Base-by-base conservation (phyloP, 1,140 invertebrate species). In the Aporrectodea caliginosa region DNA sequence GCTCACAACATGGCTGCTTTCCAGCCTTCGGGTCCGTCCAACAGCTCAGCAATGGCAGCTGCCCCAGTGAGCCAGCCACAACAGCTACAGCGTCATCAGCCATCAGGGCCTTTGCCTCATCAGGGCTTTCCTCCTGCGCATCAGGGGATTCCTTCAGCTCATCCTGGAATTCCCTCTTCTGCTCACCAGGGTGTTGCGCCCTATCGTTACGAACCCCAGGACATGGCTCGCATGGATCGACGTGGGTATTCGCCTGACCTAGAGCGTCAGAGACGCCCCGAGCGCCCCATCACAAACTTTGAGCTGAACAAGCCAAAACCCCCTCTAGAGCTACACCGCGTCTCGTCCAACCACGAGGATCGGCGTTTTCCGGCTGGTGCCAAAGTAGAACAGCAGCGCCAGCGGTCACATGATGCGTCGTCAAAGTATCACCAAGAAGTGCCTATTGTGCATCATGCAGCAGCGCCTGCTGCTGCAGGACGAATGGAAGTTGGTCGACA, bases 401-500 rank as follows among this genome's bases (percentile, higher is more conserved):
- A 58, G 43, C 43, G 22, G 6, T 58, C 43, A 22, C 6, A 12
- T 6, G 6, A 58, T 6, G 43, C 6, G 6, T 22, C 6, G 43
- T 22, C 22, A 22, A 6, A 6, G 22, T 12, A 22, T 6, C 43
- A 58, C 22, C 43, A 58, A 12, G 22, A 58, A 6, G 43, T 12
- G 6, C 90, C 89, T 99, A 80, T 90, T 99, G 74, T 99, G 99
- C 87, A 98, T 97, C 16, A 99, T 97, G 30, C 97, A 99, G 90
- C 98, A 96, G 89, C 98, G 97, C 76, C 90, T 99, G 69, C 98
- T 99, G 95, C 90, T 99, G 30, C 89, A 99, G 80, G 98, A 99
- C 89, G 43, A 22, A 58, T 58, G 6, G 43, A 58, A 22, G 43
- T 58, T 22, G 43, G 43, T 22, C 43, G 43, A 58, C 43, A 58